Percentiles rank a stretch among this genome's conserved stretches.
phyloP scores from a whole-genome alignment of 2,888 invertebrate species.

The Ceraclea dissimilis region DNA sequence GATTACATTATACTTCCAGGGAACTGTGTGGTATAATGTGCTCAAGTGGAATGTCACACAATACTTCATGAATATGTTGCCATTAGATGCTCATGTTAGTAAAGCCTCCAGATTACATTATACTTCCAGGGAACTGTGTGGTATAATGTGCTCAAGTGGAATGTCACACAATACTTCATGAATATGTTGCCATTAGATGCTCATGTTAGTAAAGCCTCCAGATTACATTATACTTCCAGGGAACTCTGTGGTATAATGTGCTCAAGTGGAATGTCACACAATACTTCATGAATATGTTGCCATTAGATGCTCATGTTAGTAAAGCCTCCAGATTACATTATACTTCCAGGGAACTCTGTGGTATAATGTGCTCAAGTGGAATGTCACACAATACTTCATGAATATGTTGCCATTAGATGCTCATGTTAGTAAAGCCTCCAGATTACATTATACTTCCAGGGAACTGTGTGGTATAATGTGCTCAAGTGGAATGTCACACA shows the following conservation, averaged over 20 bases:
- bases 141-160: constrained; percentile 56
- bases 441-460: too few relatives aligned
- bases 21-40: constrained; percentile 51
- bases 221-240: too few relatives aligned
- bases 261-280: constrained; percentile 63
- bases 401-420: constrained; percentile 71
- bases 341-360: constrained; percentile 58
- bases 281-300: constrained; percentile 67
- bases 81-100: constrained; percentile 70
- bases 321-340: too few relatives aligned
- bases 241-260: constrained; percentile 51
- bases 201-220: constrained; percentile 59
- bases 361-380: constrained; percentile 56
- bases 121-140: constrained; percentile 58
- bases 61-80: constrained; percentile 67
- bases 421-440: constrained; percentile 59
- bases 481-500: constrained; percentile 63
- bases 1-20: too few relatives aligned
- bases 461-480: constrained; percentile 51
- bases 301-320: constrained; percentile 70
- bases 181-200: constrained; percentile 71
- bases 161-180: constrained; percentile 64
- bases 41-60: constrained; percentile 63
- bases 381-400: constrained; percentile 64
- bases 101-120: too few relatives aligned